A percentile compares a stretch with the other conserved stretches of the same genome.
Evolutionary conservation across 2,888 invertebrate genomes (phyloP).

Genomic region (Achlya flavicornis): DNA sequence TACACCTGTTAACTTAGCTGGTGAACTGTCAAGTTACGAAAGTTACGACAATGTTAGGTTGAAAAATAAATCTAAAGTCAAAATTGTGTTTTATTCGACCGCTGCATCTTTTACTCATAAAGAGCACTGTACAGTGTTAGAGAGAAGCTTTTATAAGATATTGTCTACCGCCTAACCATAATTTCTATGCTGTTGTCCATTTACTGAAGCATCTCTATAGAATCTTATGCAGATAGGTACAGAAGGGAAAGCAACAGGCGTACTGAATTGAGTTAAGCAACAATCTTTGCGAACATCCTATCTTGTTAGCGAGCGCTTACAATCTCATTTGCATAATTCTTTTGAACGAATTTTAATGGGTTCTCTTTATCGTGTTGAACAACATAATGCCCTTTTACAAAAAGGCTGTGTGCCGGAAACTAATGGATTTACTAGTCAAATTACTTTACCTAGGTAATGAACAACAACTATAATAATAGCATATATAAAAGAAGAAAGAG

Average conservation of each 20-base stretch:
- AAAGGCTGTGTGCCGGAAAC: slow-evolving; percentile 29
- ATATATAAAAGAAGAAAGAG: too few species aligned
- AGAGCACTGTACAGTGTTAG: not conserved
- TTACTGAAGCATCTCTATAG: slow-evolving; percentile 23
- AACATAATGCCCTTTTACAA: slow-evolving; percentile 61
- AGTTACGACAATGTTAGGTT: slow-evolving; percentile 82
- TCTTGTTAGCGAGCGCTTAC: slow-evolving; percentile 70
- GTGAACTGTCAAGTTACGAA: slow-evolving; percentile 79
- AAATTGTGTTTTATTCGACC: slow-evolving; percentile 61
- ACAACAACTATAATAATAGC: too few species aligned
- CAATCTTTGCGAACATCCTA: slow-evolving; percentile 68
- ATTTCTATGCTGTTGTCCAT: slow-evolving; percentile 18
- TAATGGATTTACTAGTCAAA: slow-evolving; percentile 45
- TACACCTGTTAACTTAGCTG: slow-evolving; percentile 81
- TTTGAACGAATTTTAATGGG: slow-evolving; percentile 71
- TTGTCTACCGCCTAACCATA: not conserved
- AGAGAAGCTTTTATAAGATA: not conserved
- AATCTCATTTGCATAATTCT: slow-evolving; percentile 77
- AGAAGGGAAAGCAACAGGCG: slow-evolving; percentile 60
- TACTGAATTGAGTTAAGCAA: slow-evolving; percentile 67
- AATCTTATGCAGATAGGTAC: slow-evolving; percentile 37
- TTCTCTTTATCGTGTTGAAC: slow-evolving; percentile 70
- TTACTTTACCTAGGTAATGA: slow-evolving; percentile 4
- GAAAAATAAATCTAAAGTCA: slow-evolving; percentile 79
- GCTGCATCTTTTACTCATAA: not conserved